phyloP scores from a whole-genome alignment of 2,113 vertebrate species.

The Syrmaticus mikado region DNA sequence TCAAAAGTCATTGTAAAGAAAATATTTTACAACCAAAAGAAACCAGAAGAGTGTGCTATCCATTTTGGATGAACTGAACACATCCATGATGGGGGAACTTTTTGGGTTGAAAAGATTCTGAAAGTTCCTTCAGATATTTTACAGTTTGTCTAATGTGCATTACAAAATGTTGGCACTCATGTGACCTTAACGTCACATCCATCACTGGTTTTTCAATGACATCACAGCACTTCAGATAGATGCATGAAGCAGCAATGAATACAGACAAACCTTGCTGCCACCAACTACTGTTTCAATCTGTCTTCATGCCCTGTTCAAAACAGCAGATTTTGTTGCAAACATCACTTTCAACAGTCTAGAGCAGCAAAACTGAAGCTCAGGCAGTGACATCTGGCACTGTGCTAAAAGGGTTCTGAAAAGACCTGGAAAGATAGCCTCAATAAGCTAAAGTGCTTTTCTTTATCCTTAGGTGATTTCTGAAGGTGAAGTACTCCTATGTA shows the following conservation, averaged over 20 bases:
- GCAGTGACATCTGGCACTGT: neutral
- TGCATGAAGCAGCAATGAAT: neutral
- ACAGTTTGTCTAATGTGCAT: neutral
- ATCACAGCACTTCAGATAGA: rapidly evolving
- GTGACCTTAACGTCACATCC: neutral
- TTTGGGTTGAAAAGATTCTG: neutral
- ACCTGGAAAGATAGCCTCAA: neutral
- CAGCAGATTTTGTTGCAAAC: neutral
- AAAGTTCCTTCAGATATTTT: neutral
- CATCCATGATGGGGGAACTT: neutral
- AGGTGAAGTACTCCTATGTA: neutral
- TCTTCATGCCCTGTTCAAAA: neutral
- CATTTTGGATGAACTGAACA: neutral
- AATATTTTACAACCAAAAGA: conserved; percentile 11
- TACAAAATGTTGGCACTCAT: neutral
- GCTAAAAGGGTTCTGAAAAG: neutral
- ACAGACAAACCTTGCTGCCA: neutral
- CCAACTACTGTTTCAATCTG: neutral
- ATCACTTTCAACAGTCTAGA: neutral
- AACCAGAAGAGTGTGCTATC: neutral
- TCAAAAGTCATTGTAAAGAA: neutral
- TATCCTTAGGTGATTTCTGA: neutral
- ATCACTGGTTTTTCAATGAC: neutral
- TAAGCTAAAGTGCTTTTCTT: neutral
- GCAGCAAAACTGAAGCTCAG: neutral